Evolutionary conservation across 2,797 vertebrate genomes (phyloP).

Genomic region (Perodicticus potto): DNA sequence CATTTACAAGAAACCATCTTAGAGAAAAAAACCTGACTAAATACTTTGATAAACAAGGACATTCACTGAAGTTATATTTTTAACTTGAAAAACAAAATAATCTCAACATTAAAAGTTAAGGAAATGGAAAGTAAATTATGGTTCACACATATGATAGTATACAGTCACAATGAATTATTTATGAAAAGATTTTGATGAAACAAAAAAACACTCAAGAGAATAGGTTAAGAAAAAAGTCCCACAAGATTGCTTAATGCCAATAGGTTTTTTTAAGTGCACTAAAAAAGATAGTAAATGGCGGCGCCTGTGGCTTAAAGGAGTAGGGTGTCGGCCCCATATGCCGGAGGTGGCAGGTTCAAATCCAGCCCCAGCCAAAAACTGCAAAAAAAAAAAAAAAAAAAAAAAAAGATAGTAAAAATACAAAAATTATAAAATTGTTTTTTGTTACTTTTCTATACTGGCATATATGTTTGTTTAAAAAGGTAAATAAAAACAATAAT

Average conservation of each 20-base stretch:
- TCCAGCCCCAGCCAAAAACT: too few species aligned
- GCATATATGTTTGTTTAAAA: slow-evolving; percentile 26
- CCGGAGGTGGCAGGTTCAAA: too few species aligned
- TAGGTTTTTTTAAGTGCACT: neutral
- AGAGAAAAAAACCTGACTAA: slow-evolving; percentile 6
- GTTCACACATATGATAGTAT: neutral
- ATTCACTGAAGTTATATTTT: slow-evolving; percentile 47
- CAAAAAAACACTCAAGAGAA: slow-evolving; percentile 50
- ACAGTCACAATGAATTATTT: neutral
- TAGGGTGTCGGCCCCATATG: too few species aligned
- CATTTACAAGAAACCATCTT: neutral
- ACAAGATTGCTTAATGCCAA: neutral
- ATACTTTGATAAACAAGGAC: slow-evolving; percentile 35
- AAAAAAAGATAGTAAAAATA: too few species aligned
- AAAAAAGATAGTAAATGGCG: neutral
- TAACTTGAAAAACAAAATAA: slow-evolving; percentile 54
- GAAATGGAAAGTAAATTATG: slow-evolving; percentile 41
- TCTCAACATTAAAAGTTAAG: slow-evolving; percentile 18
- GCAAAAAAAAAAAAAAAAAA: too few species aligned
- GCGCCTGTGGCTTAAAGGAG: too few species aligned
- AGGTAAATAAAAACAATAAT: slow-evolving; percentile 15
- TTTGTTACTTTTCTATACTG: slow-evolving; percentile 6
- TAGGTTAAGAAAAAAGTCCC: slow-evolving; percentile 12
- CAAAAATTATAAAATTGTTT: neutral
- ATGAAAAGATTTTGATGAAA: neutral